Conservation (phyloP, 2,888 invertebrate species). For the Agelastica alni region DNA sequence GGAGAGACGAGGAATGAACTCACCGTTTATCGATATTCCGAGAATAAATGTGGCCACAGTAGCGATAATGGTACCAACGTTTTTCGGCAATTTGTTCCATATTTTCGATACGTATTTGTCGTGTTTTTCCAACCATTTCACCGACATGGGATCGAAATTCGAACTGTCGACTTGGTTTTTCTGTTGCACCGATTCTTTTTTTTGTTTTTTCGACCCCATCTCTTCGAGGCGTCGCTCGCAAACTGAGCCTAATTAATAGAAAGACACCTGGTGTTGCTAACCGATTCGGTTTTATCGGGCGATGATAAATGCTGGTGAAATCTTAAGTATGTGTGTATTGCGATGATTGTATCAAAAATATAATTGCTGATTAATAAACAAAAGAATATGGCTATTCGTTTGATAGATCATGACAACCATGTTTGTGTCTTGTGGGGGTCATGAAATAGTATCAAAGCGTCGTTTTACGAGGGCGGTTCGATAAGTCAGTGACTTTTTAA, state of each 20-base stretch:
- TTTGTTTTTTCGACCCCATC: slow-evolving; percentile 19
- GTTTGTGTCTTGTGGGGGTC: too few relatives aligned
- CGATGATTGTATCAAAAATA: not conserved
- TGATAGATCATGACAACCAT: too few relatives aligned
- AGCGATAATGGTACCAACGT: slow-evolving; percentile 61
- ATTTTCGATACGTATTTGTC: slow-evolving; percentile 60
- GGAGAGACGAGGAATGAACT: too few relatives aligned
- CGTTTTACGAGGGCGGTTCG: too few relatives aligned
- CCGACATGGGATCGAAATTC: slow-evolving; percentile 59
- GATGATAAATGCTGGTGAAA: not conserved
- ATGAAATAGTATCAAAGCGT: too few relatives aligned
- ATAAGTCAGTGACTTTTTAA: too few relatives aligned
- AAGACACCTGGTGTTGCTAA: not conserved
- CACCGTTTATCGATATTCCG: slow-evolving; percentile 68
- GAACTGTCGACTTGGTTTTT: not conserved
- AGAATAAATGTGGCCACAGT: slow-evolving; percentile 66
- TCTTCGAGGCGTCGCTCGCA: not conserved
- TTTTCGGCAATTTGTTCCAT: slow-evolving; percentile 63
- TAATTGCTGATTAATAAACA: too few relatives aligned
- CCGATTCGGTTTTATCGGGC: not conserved
- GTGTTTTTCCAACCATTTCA: slow-evolving; percentile 67
- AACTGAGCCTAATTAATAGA: slow-evolving; percentile 1
- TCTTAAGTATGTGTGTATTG: not conserved
- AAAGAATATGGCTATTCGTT: too few relatives aligned
- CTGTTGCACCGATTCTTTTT: not conserved